Evolutionary conservation across 2,888 invertebrate species (phyloP), one percentile per base, ranked within the genome.

Genomic region (Boloria euphrosyne): DNA sequence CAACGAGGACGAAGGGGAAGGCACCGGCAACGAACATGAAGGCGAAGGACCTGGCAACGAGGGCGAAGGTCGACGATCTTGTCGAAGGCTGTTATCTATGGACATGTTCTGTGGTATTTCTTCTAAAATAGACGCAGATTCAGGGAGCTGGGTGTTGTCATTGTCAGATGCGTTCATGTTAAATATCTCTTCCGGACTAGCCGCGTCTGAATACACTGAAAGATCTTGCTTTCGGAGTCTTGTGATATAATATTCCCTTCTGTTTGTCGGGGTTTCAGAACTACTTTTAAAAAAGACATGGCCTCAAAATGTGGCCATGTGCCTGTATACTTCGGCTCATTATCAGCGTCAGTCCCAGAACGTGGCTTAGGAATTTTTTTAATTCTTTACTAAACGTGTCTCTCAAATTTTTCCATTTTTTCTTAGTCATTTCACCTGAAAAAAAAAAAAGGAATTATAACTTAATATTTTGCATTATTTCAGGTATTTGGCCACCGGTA

Each of bases 371-470:
- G 68, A 43, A 65, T 74, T 75, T 73, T 70, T 72, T 67, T n/a
- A 68, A 73, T 70, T 71, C 69, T 72, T 70, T 73, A 16, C 18
- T 69, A 71, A 66, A 71, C 5, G 70, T 69, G 68, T 73, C 71
- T 67, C 74, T 69, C 65, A 74, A 71, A 69, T 72, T 73, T 71
- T 74, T 73, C 73, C 70, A 75, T 67, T 74, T 75, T 66, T 74
- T 74, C 66, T 73, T 74, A 43, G 65, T 22, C 50, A 65, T 61
- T 66, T 69, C 68, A 67, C 52, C 70, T 71, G 52, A 70, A 73
- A 71, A 69, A 67, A 54, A 65, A 62, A 63, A 66, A 65, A 68
- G 63, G 67, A 62, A 69, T 60, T 57, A 68, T 65, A 68, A 62
- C 62, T 74, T 71, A 69, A 27, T 27, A 27, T 27, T 27, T 27